phyloP scores from a whole-genome alignment of 2,113 vertebrate species.

The Plecotus auritus region DNA sequence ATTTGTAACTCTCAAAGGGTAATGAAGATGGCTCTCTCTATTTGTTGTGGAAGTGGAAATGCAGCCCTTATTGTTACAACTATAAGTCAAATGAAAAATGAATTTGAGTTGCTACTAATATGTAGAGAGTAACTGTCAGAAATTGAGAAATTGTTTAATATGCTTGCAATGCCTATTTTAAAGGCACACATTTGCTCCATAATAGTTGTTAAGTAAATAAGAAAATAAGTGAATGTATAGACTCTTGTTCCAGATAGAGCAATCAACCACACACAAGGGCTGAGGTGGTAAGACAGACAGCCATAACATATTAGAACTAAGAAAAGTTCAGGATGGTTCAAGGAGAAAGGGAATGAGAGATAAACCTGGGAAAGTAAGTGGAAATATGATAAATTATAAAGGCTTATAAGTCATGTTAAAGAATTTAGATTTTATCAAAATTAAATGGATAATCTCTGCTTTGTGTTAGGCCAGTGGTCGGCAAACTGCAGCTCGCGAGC shows the following conservation, averaged over 20 bases:
- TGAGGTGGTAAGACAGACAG: not conserved
- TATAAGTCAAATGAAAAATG: slow-evolving; percentile 10
- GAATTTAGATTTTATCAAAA: not conserved
- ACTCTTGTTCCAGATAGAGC: not conserved
- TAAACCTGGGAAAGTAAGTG: not conserved
- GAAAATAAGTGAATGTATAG: not conserved
- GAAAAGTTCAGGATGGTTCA: not conserved
- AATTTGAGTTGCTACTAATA: not conserved
- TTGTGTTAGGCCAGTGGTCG: not conserved
- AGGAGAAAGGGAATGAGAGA: not conserved
- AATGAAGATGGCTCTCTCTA: not conserved
- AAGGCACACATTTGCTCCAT: not conserved
- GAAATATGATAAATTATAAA: not conserved
- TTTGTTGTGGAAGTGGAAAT: not conserved
- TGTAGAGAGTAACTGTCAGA: not conserved
- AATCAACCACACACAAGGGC: not conserved
- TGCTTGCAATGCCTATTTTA: not conserved
- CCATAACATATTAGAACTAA: not conserved
- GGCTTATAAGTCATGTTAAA: not conserved
- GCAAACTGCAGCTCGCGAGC: too few relatives aligned
- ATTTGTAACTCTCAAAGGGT: not conserved
- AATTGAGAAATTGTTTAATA: slow-evolving; percentile 18
- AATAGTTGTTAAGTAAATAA: not conserved
- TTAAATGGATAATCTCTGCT: not conserved
- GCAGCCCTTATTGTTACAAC: not conserved